These are phyloP conservation scores for Brachionus sp. DNA, from an alignment of 1,140 invertebrate genomes.

Conservation along the genomic window DNA sequence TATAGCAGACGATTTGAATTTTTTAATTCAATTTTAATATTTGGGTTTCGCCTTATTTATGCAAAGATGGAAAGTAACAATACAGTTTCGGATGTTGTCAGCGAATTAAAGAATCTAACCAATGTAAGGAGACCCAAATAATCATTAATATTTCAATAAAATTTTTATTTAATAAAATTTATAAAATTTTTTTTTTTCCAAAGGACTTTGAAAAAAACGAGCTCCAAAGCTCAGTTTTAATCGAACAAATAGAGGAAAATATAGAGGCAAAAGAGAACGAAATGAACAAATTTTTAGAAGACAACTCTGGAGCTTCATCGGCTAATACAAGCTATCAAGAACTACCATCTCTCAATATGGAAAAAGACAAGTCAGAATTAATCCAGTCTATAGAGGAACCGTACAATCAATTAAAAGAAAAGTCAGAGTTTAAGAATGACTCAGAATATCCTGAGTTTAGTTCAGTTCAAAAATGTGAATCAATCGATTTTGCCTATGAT, in stretches of 20 bases:
- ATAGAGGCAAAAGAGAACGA: background rate
- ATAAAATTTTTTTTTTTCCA: background rate
- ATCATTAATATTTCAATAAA: no score
- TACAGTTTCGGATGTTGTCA: background rate
- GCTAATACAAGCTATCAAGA: constrained; percentile 31
- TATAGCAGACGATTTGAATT: background rate
- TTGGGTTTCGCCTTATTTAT: background rate
- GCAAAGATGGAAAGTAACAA: background rate
- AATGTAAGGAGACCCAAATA: background rate
- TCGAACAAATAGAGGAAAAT: background rate
- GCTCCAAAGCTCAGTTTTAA: background rate
- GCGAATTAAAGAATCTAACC: background rate
- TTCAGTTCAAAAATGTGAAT: background rate
- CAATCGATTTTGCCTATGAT: background rate
- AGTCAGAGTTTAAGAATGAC: background rate
- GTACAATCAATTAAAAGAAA: background rate
- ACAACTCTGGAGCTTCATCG: background rate
- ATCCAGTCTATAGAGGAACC: background rate
- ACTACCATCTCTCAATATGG: constrained; percentile 14
- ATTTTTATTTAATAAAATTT: background rate
- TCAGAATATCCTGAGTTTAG: background rate
- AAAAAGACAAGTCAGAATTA: background rate
- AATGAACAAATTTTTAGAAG: constrained; percentile 6
- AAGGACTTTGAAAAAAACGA: background rate
- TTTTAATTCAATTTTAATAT: background rate